A percentile compares a stretch with the other conserved stretches of the same genome.
phyloP scores from a whole-genome alignment of 2,888 invertebrate species.

The Orthosia incerta region DNA sequence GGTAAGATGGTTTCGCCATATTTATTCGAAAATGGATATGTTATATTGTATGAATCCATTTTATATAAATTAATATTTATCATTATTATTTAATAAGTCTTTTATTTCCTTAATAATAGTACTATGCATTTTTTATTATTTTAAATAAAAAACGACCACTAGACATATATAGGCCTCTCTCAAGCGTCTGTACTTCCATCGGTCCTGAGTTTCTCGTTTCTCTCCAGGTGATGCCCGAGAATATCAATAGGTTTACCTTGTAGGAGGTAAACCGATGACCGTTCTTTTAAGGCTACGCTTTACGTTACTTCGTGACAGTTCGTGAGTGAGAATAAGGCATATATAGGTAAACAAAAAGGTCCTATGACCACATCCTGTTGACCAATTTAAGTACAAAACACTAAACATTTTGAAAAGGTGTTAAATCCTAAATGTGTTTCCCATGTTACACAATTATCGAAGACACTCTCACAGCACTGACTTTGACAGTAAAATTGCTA shows the following conservation, averaged over 20 bases:
- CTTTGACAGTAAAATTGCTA: conserved; percentile 8
- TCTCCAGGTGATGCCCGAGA: neutral
- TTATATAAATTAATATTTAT: too few relatives aligned
- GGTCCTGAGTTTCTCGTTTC: neutral
- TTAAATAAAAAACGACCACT: too few relatives aligned
- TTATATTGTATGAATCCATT: too few relatives aligned
- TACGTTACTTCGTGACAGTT: neutral
- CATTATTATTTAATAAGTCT: too few relatives aligned
- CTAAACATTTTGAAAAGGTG: conserved; percentile 14
- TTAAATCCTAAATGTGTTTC: conserved; percentile 11
- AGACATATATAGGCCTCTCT: too few relatives aligned
- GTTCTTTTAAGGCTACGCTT: too few relatives aligned
- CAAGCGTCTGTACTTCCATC: neutral
- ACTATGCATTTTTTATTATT: too few relatives aligned
- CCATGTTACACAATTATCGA: conserved; percentile 9
- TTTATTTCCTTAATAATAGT: too few relatives aligned
- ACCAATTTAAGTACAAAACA: conserved; percentile 5
- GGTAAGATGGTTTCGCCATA: neutral
- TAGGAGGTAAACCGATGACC: too few relatives aligned
- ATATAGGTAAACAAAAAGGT: neutral
- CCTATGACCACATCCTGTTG: conserved; percentile 1
- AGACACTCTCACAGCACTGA: neutral
- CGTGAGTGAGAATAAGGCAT: neutral
- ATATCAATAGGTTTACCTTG: neutral
- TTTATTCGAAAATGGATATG: too few relatives aligned